These are phyloP conservation scores for Tribolium freemani DNA, from an alignment of 2,888 invertebrate species.

Conservation along the genomic window DNA sequence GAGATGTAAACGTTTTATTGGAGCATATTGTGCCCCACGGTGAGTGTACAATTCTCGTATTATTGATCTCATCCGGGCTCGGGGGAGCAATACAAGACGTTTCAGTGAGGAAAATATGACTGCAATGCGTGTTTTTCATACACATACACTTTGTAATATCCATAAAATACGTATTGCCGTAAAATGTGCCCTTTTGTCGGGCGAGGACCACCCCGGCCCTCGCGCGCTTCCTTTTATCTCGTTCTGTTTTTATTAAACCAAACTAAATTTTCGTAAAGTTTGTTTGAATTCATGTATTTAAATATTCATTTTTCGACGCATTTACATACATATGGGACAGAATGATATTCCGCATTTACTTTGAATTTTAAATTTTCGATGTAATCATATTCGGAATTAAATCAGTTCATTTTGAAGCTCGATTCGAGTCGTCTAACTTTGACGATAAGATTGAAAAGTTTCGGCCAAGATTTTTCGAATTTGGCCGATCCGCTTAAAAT, in stretches of 20 bases:
- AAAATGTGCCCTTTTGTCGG: constrained; percentile 61
- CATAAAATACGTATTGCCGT: constrained; percentile 65
- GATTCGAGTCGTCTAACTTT: constrained; percentile 64
- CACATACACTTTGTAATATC: constrained; percentile 64
- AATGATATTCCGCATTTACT: constrained; percentile 68
- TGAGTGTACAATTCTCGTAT: constrained; percentile 58
- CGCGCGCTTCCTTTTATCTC: constrained; percentile 61
- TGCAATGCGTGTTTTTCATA: constrained; percentile 65
- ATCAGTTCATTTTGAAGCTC: constrained; percentile 67
- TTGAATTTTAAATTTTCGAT: constrained; percentile 68
- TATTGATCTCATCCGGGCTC: constrained; percentile 62
- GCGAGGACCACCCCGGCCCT: constrained; percentile 46
- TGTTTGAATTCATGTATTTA: constrained; percentile 68
- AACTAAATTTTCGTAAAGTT: constrained; percentile 67
- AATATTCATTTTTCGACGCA: constrained; percentile 68
- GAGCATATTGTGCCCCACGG: constrained; percentile 34
- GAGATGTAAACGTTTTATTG: constrained; percentile 34
- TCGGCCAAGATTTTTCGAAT: constrained; percentile 24
- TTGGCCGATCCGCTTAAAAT: constrained; percentile 8
- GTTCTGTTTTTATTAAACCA: constrained; percentile 65
- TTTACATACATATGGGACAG: constrained; percentile 69
- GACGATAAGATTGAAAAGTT: constrained; percentile 66
- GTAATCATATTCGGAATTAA: constrained; percentile 70
- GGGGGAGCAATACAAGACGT: constrained; percentile 62
- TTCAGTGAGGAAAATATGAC: constrained; percentile 63